Percentiles rank a stretch among this genome's conserved stretches.
Evolutionary conservation across 2,888 invertebrate genomes (phyloP).

Genomic region (Plebejus anna): DNA sequence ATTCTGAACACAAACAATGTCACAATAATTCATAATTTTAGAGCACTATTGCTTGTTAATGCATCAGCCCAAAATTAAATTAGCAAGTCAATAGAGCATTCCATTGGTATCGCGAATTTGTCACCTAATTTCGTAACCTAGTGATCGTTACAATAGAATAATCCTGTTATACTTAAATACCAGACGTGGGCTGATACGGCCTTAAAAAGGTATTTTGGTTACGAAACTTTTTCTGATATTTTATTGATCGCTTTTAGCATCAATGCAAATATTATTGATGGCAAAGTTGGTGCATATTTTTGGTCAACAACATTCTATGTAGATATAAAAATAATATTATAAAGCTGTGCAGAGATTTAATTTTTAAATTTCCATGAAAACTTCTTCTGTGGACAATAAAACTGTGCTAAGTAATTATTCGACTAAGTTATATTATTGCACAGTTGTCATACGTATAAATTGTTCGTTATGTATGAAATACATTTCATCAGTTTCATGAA

Average conservation of each 20-base stretch:
- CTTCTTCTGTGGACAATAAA: too few relatives aligned
- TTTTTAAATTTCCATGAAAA: too few relatives aligned
- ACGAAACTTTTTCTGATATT: constrained; percentile 2
- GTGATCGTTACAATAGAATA: constrained; percentile 47
- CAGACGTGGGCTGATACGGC: constrained; percentile 48
- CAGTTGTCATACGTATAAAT: not conserved
- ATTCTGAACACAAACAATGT: not conserved
- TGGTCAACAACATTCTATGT: too few relatives aligned
- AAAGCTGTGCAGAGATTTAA: too few relatives aligned
- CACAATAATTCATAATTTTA: not conserved
- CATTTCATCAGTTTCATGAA: not conserved
- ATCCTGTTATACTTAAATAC: constrained; percentile 44
- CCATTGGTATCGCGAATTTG: constrained; percentile 39
- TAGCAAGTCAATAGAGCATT: constrained; percentile 29
- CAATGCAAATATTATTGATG: too few relatives aligned
- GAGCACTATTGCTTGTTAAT: not conserved
- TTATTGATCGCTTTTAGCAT: not conserved
- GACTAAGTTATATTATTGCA: too few relatives aligned
- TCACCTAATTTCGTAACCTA: constrained; percentile 44
- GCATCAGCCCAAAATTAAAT: constrained; percentile 34
- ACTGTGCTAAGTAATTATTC: too few relatives aligned
- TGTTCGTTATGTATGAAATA: not conserved
- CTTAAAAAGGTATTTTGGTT: constrained; percentile 32
- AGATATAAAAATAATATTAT: too few relatives aligned
- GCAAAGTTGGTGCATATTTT: too few relatives aligned